A percentile compares a stretch with the other conserved stretches of the same genome.
Conservation (phyloP, 2,113 vertebrate genomes). For the Craseonycteris thonglongyai region DNA sequence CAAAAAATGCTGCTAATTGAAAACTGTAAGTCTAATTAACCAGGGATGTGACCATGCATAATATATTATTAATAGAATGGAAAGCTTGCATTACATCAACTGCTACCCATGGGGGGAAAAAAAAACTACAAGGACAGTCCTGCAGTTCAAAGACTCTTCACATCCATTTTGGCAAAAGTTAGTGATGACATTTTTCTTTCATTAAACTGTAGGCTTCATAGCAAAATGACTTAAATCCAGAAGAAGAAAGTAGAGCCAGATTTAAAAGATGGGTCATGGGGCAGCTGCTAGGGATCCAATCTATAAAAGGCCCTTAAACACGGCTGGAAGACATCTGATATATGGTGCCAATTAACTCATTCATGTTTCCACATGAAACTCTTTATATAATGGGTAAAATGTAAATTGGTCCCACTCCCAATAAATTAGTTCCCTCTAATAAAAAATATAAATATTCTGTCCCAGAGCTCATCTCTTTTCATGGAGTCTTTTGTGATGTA, state of each 20-base stretch:
- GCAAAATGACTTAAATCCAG: constrained; percentile 58
- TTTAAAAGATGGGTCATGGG: constrained; percentile 56
- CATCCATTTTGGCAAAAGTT: constrained; percentile 57
- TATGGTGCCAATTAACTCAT: constrained; percentile 39
- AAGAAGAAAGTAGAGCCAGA: constrained; percentile 55
- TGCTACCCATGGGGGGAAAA: constrained; percentile 13
- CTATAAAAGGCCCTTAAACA: background rate
- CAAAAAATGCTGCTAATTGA: constrained; percentile 69
- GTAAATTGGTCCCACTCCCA: constrained; percentile 44
- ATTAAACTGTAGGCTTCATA: constrained; percentile 52
- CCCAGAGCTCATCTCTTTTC: background rate
- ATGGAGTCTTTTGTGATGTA: background rate
- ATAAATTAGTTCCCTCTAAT: constrained; percentile 39
- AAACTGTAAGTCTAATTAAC: constrained; percentile 67
- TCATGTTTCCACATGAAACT: constrained; percentile 40
- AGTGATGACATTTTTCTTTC: constrained; percentile 58
- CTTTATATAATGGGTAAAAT: constrained; percentile 36
- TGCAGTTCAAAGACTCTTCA: constrained; percentile 64
- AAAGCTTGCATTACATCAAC: constrained; percentile 52
- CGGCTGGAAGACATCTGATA: constrained; percentile 13
- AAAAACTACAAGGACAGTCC: constrained; percentile 65
- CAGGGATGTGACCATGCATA: constrained; percentile 59
- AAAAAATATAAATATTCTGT: constrained; percentile 36
- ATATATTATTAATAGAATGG: constrained; percentile 63
- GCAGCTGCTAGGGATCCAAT: constrained; percentile 12